Base-by-base conservation (phyloP, 2,888 invertebrate species). In the Drosophila kambysellisi region DNA sequence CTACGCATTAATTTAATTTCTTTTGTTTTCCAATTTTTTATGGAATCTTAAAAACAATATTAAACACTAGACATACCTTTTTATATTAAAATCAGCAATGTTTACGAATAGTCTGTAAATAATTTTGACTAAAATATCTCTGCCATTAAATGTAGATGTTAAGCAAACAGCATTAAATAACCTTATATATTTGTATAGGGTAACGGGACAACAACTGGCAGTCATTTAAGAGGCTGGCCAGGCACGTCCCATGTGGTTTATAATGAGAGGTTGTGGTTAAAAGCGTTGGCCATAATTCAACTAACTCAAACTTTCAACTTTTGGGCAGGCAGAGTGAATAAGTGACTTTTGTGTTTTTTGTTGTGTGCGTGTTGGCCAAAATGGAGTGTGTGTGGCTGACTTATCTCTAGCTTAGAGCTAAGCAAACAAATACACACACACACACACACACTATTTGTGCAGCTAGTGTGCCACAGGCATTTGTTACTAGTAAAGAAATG, bases 241-340 rank as follows among this genome's bases (percentile, higher is more conserved):
- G 53, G 69, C 76, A 76, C 79, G 80, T 79, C 80, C 63, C 63
- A 37, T 41, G 53, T 70, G 64, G 53, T 64, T 61, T 62, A 66
- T 52, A 52, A 61, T 64, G 41, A 15, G 32, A 48, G 52, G 32
- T 17, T 63, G 35, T 50, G 54, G 43, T 41, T 54, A 17, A 50
- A 66, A 72, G 64, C 71, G 79, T 68, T 39, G 66, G 64, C 74
- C 76, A 82, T 82, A 82, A 79, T 82, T 81, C 82, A 81, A 82
- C 81, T 82, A 81, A 76, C 69, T 39, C 65, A 79, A 82, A 76
- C 74, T 82, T 62, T 74, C 82, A 79, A 81, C 82, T 82, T 79
- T 82, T 62, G 30, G 30, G 58, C 77, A 70, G 69, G 76, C 58
- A 66, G 61, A 51, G 43, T 67, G 60, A 79, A 73, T 78, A 68